These are phyloP conservation scores for Nemoura dubitans DNA, from an alignment of 2,888 invertebrate genomes.

Conservation along the genomic window DNA sequence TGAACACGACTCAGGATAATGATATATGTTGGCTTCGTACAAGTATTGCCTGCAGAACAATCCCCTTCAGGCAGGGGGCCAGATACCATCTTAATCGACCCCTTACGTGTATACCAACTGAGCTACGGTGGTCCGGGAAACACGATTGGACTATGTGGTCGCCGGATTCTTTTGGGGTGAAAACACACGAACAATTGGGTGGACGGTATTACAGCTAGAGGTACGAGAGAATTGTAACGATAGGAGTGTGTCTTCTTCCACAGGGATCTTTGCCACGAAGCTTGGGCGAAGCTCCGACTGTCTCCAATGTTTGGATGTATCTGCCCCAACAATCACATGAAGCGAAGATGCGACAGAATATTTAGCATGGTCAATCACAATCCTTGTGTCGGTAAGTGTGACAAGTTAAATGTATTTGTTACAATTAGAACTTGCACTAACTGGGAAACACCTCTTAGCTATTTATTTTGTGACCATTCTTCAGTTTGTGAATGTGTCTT, in stretches of 20 bases:
- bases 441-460: background rate
- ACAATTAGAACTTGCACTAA: background rate
- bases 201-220: background rate
- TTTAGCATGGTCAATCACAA: constrained; percentile 91
- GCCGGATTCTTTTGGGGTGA: constrained; percentile 23
- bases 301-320: constrained; percentile 94
- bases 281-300: constrained; percentile 86
- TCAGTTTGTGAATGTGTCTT: background rate
- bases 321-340: constrained; percentile 89
- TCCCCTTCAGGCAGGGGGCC: constrained; percentile 45
- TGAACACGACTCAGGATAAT: constrained; percentile 44
- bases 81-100: constrained; percentile 50
- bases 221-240: background rate
- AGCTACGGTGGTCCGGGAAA: background rate
- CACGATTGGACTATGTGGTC: background rate
- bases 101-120: constrained; percentile 47
- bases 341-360: constrained; percentile 87
- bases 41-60: constrained; percentile 43
- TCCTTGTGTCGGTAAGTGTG: constrained; percentile 89
- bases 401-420: background rate
- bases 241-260: constrained; percentile 48
- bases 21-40: constrained; percentile 46
- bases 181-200: constrained; percentile 29
- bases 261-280: constrained; percentile 86
- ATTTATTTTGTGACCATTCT: background rate